Evolutionary conservation across 2,113 vertebrate species (phyloP).

Genomic region (Mungos mungo): DNA sequence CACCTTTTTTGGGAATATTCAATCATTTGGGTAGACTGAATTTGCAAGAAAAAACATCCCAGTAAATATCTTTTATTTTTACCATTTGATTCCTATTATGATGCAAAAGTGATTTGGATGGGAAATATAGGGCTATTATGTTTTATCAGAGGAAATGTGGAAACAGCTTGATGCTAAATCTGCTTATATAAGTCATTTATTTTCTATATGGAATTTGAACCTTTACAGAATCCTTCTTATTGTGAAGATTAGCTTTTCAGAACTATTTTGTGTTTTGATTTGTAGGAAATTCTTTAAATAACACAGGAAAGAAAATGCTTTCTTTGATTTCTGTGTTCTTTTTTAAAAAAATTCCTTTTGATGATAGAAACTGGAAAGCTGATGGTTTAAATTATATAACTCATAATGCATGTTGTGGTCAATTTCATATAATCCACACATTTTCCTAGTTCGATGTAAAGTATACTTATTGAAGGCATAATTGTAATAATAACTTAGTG

Average conservation of each 20-base stretch:
- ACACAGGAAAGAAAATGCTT: background rate
- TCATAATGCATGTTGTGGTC: background rate
- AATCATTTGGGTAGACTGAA: background rate
- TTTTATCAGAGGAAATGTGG: constrained; percentile 31
- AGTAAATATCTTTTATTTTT: constrained; percentile 19
- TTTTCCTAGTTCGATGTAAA: constrained; percentile 29
- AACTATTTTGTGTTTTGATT: constrained; percentile 31
- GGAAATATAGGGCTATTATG: constrained; percentile 53
- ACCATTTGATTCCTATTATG: background rate
- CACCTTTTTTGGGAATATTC: background rate
- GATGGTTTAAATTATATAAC: background rate
- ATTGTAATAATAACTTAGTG: background rate
- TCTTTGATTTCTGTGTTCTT: constrained; percentile 30
- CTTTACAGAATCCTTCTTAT: background rate
- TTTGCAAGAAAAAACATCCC: background rate
- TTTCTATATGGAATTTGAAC: constrained; percentile 29
- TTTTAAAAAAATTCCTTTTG: background rate
- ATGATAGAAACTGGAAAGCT: constrained; percentile 2
- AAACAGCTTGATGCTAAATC: constrained; percentile 57
- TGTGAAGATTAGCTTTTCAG: background rate
- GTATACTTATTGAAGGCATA: background rate
- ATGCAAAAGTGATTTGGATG: constrained; percentile 30
- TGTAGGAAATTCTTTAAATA: constrained; percentile 44
- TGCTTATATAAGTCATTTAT: background rate
- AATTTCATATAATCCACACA: constrained; percentile 39